Evolutionary conservation across 1,140 invertebrate genomes (phyloP).

Genomic region (Drosophila paulistorum): DNA sequence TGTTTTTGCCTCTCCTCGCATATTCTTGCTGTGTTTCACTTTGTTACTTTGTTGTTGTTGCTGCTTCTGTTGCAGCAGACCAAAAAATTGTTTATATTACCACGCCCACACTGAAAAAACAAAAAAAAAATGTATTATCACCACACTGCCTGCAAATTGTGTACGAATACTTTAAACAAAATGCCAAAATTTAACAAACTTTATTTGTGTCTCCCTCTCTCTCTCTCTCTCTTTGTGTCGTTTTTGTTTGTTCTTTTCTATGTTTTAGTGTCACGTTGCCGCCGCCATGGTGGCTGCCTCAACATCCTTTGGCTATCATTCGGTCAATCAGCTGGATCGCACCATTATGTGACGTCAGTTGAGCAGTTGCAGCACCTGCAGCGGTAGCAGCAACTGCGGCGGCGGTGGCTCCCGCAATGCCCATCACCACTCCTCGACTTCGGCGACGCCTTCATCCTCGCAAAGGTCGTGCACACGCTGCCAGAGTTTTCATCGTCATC

Average conservation of each 20-base stretch:
- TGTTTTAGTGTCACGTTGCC: conserved; percentile 77
- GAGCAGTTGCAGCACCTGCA: conserved; percentile 82
- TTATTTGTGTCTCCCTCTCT: conserved; percentile 20
- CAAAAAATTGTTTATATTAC: conserved; percentile 53
- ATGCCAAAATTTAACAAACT: conserved; percentile 53
- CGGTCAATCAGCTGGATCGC: conserved; percentile 80
- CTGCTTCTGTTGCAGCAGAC: conserved; percentile 36
- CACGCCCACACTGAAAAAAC: conserved; percentile 23
- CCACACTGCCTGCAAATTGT: conserved; percentile 72
- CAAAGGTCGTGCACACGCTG: conserved; percentile 75
- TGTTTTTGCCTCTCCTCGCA: conserved; percentile 38
- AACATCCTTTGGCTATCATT: conserved; percentile 81
- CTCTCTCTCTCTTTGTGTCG: not conserved
- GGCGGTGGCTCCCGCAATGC: conserved; percentile 48
- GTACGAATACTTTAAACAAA: conserved; percentile 52
- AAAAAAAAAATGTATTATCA: conserved; percentile 22
- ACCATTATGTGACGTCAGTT: conserved; percentile 82
- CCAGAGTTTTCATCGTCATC: conserved; percentile 80
- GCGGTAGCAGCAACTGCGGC: conserved; percentile 80
- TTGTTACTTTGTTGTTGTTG: conserved; percentile 60
- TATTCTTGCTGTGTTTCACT: conserved; percentile 38
- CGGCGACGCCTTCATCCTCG: conserved; percentile 61
- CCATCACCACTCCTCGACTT: conserved; percentile 67
- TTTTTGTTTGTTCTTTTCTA: conserved; percentile 7
- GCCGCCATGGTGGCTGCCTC: conserved; percentile 82